Conservation (phyloP, 2,113 vertebrate species). For the Antennarius striatus region DNA sequence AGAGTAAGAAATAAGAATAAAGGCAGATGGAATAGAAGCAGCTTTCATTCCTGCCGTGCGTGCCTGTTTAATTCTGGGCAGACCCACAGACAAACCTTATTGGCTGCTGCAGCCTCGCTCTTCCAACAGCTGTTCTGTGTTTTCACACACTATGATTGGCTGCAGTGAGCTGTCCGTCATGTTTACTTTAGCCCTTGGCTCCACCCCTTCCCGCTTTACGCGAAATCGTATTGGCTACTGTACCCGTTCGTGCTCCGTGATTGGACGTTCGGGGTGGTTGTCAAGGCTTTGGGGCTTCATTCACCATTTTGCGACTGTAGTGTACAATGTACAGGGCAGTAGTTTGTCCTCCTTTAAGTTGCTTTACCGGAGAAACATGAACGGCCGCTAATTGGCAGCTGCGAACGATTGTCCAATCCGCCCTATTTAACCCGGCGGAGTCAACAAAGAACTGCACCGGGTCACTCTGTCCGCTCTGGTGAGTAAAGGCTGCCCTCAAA, state of each 20-base stretch:
- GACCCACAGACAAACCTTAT: constrained; percentile 55
- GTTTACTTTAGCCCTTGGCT: constrained; percentile 54
- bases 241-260: constrained; percentile 73
- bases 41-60: constrained; percentile 47
- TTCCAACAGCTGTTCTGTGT: constrained; percentile 83
- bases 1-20: neutral
- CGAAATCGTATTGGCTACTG: constrained; percentile 77
- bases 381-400: constrained; percentile 53
- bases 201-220: constrained; percentile 43
- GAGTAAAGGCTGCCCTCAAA: constrained; percentile 75
- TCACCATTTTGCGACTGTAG: constrained; percentile 99
- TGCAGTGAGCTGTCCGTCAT: constrained; percentile 48
- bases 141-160: constrained; percentile 82
- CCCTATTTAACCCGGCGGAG: constrained; percentile 61
- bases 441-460: constrained; percentile 35
- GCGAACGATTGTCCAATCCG: constrained; percentile 61
- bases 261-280: constrained; percentile 86
- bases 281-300: constrained; percentile 90
- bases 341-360: constrained; percentile 80
- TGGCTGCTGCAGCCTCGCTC: constrained; percentile 80
- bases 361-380: constrained; percentile 77
- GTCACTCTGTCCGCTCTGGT: constrained; percentile 60
- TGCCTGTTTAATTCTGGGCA: constrained; percentile 58
- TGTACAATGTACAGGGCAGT: constrained; percentile 84
- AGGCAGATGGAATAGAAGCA: constrained; percentile 3